phyloP scores from a whole-genome alignment of 2,113 vertebrate genomes.

The Cynopterus brachyotis region DNA sequence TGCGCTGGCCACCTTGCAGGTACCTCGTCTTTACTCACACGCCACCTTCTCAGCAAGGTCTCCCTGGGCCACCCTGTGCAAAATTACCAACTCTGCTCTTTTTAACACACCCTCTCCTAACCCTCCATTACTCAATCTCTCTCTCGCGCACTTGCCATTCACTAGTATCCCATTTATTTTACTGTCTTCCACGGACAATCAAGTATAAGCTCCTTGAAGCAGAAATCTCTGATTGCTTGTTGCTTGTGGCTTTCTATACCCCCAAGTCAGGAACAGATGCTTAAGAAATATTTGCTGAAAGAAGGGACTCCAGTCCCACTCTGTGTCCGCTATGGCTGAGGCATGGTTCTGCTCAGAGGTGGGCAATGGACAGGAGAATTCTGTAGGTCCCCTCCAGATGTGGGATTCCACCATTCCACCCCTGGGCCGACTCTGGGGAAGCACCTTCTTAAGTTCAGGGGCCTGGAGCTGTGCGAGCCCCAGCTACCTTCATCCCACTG shows the following conservation, averaged over 20 bases:
- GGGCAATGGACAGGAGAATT: background rate
- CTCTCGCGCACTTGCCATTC: background rate
- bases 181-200: background rate
- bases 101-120: background rate
- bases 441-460: background rate
- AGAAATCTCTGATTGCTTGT: background rate
- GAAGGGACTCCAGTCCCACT: background rate
- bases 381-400: background rate
- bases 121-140: background rate
- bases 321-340: background rate
- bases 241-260: background rate
- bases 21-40: accelerated
- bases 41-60: background rate
- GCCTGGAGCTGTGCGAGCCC: background rate
- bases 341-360: background rate
- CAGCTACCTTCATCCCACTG: background rate
- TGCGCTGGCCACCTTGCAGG: no score
- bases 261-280: background rate
- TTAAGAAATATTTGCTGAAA: background rate
- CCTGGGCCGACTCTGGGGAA: background rate
- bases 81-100: background rate
- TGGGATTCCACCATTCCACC: background rate
- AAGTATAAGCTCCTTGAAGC: background rate
- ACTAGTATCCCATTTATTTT: background rate
- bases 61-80: background rate